phyloP scores from a whole-genome alignment of 2,797 vertebrate genomes.

The Oryzias sinensis region DNA sequence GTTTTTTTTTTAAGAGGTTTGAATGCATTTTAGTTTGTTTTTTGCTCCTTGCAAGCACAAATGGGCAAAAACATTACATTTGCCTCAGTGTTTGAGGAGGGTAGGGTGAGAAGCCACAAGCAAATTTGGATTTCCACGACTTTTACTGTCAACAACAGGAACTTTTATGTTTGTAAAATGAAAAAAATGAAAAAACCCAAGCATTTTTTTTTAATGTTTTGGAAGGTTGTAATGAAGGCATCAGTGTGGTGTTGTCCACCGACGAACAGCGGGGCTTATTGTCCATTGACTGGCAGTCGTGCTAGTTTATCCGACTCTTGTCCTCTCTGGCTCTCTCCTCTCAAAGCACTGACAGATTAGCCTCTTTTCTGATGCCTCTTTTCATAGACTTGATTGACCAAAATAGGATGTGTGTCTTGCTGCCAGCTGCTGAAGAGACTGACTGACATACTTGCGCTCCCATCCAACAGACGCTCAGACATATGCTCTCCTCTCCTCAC shows the following conservation, averaged over 20 bases:
- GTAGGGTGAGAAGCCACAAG: constrained; percentile 49
- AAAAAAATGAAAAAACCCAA: too few relatives aligned
- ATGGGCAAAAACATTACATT: constrained; percentile 43
- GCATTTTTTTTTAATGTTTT: constrained; percentile 33
- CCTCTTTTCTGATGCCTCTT: constrained; percentile 52
- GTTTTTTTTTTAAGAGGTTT: constrained; percentile 12
- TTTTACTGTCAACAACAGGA: constrained; percentile 40
- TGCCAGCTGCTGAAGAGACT: constrained; percentile 41
- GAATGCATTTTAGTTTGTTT: constrained; percentile 47
- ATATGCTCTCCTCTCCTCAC: constrained; percentile 30
- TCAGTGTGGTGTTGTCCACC: constrained; percentile 63
- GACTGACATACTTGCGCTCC: constrained; percentile 39
- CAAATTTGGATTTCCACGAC: constrained; percentile 36
- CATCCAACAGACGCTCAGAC: constrained; percentile 27
- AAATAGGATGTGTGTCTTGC: constrained; percentile 57
- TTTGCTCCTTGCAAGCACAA: constrained; percentile 47
- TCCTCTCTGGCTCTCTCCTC: constrained; percentile 61
- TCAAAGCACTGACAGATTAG: constrained; percentile 60
- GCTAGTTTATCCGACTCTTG: constrained; percentile 65
- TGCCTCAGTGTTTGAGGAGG: constrained; percentile 29
- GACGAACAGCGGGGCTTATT: constrained; percentile 62
- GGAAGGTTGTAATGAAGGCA: constrained; percentile 39
- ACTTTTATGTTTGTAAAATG: constrained; percentile 26
- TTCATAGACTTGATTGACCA: constrained; percentile 59
- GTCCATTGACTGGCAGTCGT: constrained; percentile 56